Evolutionary conservation across 2,888 invertebrate species (phyloP).

Genomic region (Catocala sponsa): DNA sequence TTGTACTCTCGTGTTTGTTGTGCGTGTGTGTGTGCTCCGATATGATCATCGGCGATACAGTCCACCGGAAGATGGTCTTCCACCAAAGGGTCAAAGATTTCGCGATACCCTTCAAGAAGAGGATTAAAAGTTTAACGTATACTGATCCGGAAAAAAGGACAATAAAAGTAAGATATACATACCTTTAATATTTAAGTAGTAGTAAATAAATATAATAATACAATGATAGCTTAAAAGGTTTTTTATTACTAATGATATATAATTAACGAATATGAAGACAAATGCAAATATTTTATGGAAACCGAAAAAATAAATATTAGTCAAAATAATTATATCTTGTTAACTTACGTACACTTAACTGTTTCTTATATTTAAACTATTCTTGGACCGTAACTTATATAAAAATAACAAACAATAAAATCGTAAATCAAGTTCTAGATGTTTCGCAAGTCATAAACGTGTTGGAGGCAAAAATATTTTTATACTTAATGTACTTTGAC

Average conservation of each 20-base stretch:
- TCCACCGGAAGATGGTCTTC: conserved; percentile 84
- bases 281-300: too few relatives aligned
- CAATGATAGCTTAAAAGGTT: too few relatives aligned
- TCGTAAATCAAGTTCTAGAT: conserved; percentile 19
- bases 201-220: too few relatives aligned
- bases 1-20: conserved; percentile 60
- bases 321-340: too few relatives aligned
- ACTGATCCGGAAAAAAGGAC: conserved; percentile 77
- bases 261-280: too few relatives aligned
- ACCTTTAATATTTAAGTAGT: too few relatives aligned
- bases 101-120: conserved; percentile 83
- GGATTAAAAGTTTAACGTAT: conserved; percentile 74
- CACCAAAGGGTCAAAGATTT: conserved; percentile 83
- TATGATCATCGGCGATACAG: conserved; percentile 82
- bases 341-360: too few relatives aligned
- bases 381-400: background rate
- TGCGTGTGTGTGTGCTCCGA: conserved; percentile 70
- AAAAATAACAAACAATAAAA: conserved; percentile 12
- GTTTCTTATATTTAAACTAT: too few relatives aligned
- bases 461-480: conserved; percentile 16
- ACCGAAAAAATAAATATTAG: too few relatives aligned
- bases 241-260: too few relatives aligned
- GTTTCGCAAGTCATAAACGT: conserved; percentile 15
- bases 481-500: conserved; percentile 28
- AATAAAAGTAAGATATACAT: conserved; percentile 68